Percentiles rank a stretch among this genome's conserved stretches.
These are phyloP conservation scores for Drosophila mayri DNA, from an alignment of 1,140 invertebrate species.

Conservation along the genomic window DNA sequence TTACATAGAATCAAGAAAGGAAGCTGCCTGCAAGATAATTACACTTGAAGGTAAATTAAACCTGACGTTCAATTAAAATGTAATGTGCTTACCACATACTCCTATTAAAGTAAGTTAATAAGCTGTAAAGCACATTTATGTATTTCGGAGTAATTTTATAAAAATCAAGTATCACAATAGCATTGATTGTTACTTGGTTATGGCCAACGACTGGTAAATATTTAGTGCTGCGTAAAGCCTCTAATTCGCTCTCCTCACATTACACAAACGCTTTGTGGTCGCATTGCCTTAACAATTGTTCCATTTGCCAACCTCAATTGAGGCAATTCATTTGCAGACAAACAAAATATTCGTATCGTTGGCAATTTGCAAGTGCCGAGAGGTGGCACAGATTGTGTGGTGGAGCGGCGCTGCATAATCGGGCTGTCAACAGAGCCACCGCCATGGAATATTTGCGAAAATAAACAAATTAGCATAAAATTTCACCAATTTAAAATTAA, in stretches of 20 bases:
- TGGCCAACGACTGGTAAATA: neutral
- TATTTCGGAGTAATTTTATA: neutral
- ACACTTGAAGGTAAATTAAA: no score
- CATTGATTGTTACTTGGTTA: no score
- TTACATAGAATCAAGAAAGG: no score
- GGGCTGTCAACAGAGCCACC: conserved; percentile 12
- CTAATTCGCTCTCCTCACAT: conserved; percentile 3
- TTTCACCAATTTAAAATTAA: conserved; percentile 19
- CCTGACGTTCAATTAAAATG: no score
- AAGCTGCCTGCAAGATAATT: no score
- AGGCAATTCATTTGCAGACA: conserved; percentile 8
- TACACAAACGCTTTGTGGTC: neutral
- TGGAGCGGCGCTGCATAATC: conserved; percentile 26
- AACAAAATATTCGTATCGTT: conserved; percentile 21
- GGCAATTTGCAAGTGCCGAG: conserved; percentile 20
- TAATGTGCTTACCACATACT: no score
- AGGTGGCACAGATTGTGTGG: conserved; percentile 2
- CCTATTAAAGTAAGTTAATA: no score
- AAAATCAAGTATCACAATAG: neutral
- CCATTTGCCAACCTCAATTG: conserved; percentile 17
- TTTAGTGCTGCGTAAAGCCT: neutral
- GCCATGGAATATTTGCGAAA: conserved; percentile 11
- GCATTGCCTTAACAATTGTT: conserved; percentile 2
- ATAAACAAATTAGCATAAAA: conserved; percentile 39
- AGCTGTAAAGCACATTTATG: neutral